Conservation (phyloP, 2,113 vertebrate species). For the Petaurus breviceps region DNA sequence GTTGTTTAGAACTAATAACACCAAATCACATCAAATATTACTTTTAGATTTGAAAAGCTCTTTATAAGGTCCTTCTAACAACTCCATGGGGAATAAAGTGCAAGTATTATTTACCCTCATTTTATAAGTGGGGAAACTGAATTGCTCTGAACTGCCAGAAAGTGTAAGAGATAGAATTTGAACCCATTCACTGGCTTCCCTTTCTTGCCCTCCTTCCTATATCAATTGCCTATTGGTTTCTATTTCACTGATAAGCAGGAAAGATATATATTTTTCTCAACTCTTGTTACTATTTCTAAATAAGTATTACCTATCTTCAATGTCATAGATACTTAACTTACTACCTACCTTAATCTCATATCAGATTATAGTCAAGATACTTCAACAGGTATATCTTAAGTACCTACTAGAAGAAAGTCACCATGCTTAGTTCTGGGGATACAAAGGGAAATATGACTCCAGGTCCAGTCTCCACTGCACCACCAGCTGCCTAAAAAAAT, state of each 20-base stretch:
- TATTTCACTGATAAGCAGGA: neutral
- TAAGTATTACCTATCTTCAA: neutral
- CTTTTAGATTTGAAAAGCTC: neutral
- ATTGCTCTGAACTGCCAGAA: neutral
- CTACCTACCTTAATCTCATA: neutral
- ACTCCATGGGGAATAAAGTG: neutral
- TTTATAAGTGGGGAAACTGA: neutral
- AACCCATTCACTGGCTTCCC: neutral
- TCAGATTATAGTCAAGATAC: neutral
- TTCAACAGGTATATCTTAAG: neutral
- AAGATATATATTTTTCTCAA: neutral
- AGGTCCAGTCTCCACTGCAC: neutral
- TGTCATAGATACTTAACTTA: neutral
- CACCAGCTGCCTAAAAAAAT: neutral
- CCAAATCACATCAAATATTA: neutral
- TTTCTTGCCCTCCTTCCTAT: neutral
- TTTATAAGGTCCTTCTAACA: neutral
- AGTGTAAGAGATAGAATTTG: neutral
- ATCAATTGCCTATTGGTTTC: neutral
- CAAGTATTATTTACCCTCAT: neutral
- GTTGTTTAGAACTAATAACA: neutral
- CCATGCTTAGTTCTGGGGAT: neutral
- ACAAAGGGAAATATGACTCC: neutral
- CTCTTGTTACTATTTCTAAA: neutral
- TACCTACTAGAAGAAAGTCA: neutral